Percentiles rank a stretch among this genome's conserved stretches.
phyloP scores from a whole-genome alignment of 2,888 invertebrate species.

The Philaethria dido region DNA sequence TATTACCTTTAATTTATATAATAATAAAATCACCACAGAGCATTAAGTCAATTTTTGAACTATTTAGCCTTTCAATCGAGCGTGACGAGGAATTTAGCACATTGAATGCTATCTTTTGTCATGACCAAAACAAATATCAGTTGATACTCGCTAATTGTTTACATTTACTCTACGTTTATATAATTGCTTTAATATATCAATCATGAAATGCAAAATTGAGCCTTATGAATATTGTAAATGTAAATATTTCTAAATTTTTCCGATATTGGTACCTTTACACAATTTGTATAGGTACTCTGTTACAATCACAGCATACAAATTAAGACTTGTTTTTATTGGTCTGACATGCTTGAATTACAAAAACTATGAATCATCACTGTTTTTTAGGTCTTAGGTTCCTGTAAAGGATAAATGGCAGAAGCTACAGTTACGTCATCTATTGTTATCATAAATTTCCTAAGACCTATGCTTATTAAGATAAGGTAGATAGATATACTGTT shows the following conservation, averaged over 20 bases:
- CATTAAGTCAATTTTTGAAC: constrained; percentile 43
- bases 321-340: background rate
- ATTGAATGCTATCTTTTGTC: constrained; percentile 56
- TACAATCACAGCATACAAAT: background rate
- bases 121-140: constrained; percentile 54
- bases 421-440: constrained; percentile 24
- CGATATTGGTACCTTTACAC: background rate
- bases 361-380: background rate
- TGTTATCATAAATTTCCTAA: constrained; percentile 42
- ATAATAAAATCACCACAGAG: constrained; percentile 37
- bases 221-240: background rate
- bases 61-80: constrained; percentile 45
- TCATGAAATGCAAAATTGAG: constrained; percentile 19
- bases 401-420: background rate
- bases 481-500: constrained; percentile 34
- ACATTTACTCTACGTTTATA: constrained; percentile 51
- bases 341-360: background rate
- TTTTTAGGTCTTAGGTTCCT: background rate
- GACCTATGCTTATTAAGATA: constrained; percentile 33
- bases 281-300: no score
- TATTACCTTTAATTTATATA: background rate
- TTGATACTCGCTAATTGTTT: constrained; percentile 59
- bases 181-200: constrained; percentile 44
- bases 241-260: background rate
- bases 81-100: constrained; percentile 63